These are phyloP conservation scores for Heliconius hewitsoni DNA, from an alignment of 1,140 invertebrate genomes.

Conservation along the genomic window DNA sequence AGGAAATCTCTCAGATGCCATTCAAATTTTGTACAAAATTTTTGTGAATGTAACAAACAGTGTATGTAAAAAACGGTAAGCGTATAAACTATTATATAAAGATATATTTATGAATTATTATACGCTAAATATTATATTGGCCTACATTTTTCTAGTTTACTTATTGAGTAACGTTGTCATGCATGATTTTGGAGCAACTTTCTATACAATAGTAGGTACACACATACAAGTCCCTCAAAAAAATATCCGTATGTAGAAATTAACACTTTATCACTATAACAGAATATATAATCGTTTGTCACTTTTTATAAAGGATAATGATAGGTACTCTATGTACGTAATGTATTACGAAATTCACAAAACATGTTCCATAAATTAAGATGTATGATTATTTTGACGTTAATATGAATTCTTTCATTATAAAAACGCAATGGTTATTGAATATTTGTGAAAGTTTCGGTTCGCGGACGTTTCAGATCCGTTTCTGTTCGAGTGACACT, in stretches of 20 bases:
- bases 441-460: constrained; percentile 1
- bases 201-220: constrained; percentile 60
- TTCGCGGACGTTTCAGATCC: not conserved
- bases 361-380: constrained; percentile 25
- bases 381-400: constrained; percentile 18
- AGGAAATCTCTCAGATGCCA: not conserved
- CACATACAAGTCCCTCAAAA: constrained; percentile 16
- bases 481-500: not conserved
- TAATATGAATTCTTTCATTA: not conserved
- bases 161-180: constrained; percentile 66
- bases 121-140: constrained; percentile 18
- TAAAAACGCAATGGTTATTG: constrained; percentile 5
- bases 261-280: not conserved
- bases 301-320: constrained; percentile 1
- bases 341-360: constrained; percentile 17
- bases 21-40: not conserved
- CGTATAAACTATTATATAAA: not conserved
- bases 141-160: constrained; percentile 38
- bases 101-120: not conserved
- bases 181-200: constrained; percentile 71
- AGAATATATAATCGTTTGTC: constrained; percentile 17
- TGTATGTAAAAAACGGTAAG: not conserved
- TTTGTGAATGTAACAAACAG: not conserved
- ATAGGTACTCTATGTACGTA: not conserved
- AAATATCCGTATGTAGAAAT: not conserved